These are phyloP conservation scores for Agrochola circellaris DNA, from an alignment of 2,888 invertebrate species.

Conservation along the genomic window DNA sequence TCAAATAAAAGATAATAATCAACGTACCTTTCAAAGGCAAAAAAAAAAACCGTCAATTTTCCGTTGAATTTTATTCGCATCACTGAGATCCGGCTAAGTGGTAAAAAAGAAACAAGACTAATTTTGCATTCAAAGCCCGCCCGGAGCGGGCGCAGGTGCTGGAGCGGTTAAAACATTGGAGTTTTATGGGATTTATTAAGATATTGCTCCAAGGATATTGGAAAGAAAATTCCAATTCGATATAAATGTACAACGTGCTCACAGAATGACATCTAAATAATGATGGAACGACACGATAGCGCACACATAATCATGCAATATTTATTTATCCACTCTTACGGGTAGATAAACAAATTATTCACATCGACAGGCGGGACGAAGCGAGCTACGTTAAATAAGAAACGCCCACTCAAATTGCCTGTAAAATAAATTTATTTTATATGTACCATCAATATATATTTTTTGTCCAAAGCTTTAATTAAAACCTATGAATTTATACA, in stretches of 20 bases:
- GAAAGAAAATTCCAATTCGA: constrained; percentile 78
- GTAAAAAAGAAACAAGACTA: constrained; percentile 90
- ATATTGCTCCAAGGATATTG: constrained; percentile 86
- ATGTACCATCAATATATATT: constrained; percentile 33
- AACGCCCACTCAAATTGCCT: constrained; percentile 47
- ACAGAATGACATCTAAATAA: constrained; percentile 65
- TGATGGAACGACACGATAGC: constrained; percentile 62
- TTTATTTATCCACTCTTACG: constrained; percentile 51
- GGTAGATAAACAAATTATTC: constrained; percentile 53
- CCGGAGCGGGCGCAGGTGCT: constrained; percentile 86
- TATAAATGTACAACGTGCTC: constrained; percentile 71
- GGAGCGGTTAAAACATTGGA: constrained; percentile 88
- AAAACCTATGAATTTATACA: constrained; percentile 52
- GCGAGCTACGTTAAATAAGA: constrained; percentile 53
- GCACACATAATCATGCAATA: constrained; percentile 51
- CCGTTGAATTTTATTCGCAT: constrained; percentile 86
- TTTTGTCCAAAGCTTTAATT: constrained; percentile 54
- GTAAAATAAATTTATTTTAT: constrained; percentile 59
- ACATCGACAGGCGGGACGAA: constrained; percentile 36
- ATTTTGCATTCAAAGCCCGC: constrained; percentile 89
- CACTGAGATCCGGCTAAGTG: constrained; percentile 85
- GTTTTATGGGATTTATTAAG: constrained; percentile 90
- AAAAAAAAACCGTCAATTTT: constrained; percentile 83
- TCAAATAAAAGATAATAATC: constrained; percentile 68
- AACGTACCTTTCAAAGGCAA: constrained; percentile 71